Conservation (phyloP, 2,888 invertebrate species). For the Noctuana brunneofusca region DNA sequence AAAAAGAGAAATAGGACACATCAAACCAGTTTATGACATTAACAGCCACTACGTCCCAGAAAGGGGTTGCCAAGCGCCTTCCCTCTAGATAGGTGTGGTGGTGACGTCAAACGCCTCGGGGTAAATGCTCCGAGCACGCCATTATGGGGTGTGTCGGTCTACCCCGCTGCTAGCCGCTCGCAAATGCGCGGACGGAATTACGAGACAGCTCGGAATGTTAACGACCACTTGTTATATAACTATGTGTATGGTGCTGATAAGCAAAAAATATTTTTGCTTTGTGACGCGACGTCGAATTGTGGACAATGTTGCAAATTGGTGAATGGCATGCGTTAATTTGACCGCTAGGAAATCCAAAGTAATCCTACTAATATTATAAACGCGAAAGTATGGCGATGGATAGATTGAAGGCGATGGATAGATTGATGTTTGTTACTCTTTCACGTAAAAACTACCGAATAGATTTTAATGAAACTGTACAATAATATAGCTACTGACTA, state of each 20-base stretch:
- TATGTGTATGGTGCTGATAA: slow-evolving; percentile 1
- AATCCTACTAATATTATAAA: no score
- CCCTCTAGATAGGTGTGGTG: slow-evolving; percentile 51
- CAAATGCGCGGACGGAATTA: slow-evolving; percentile 15
- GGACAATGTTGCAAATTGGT: not conserved
- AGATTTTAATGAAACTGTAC: no score
- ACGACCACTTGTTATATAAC: slow-evolving; percentile 1
- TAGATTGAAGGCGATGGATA: no score
- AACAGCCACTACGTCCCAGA: not conserved
- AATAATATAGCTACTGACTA: no score
- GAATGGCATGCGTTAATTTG: not conserved
- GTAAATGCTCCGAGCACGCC: slow-evolving; percentile 52
- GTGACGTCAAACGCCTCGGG: slow-evolving; percentile 57
- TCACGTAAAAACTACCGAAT: no score
- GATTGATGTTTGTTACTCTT: no score
- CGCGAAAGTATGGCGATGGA: no score
- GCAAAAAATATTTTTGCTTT: not conserved
- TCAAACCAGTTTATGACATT: slow-evolving; percentile 6
- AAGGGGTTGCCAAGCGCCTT: not conserved
- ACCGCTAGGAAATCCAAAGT: not conserved
- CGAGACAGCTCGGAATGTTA: slow-evolving; percentile 24
- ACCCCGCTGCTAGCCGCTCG: slow-evolving; percentile 48
- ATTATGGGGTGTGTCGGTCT: slow-evolving; percentile 58
- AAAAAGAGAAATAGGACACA: slow-evolving; percentile 2
- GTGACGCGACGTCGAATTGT: not conserved